Evolutionary conservation across 2,888 invertebrate species (phyloP).

Genomic region (Dicroscelio sp.): DNA sequence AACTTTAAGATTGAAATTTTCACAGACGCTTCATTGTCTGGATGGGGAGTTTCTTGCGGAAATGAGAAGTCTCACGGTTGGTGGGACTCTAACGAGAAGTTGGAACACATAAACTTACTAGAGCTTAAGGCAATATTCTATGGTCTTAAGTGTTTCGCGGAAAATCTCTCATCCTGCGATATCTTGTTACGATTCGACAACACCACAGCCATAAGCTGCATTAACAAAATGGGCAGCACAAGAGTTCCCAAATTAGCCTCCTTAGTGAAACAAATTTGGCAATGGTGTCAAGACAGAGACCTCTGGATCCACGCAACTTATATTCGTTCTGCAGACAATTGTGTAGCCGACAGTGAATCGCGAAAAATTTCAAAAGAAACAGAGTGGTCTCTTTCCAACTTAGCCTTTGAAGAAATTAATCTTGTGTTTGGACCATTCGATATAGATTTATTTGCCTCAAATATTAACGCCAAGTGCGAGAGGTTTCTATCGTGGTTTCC

Average conservation of each 20-base stretch:
- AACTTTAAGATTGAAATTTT: conserved; percentile 24
- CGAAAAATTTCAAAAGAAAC: not conserved
- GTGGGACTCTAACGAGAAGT: not conserved
- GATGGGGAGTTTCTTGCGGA: not conserved
- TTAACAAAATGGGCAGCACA: conserved; percentile 33
- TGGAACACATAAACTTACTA: not conserved
- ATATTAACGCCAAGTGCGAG: not conserved
- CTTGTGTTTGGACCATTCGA: not conserved
- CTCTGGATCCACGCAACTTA: not conserved
- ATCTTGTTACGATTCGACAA: conserved; percentile 53
- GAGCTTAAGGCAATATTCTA: not conserved
- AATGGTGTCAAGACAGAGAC: conserved; percentile 36
- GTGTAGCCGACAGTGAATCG: not conserved
- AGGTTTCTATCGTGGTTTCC: not conserved
- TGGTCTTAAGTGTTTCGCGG: not conserved
- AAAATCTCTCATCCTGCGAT: not conserved
- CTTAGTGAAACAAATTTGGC: conserved; percentile 24
- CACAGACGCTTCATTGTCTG: conserved; percentile 25
- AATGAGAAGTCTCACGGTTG: not conserved
- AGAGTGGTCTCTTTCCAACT: not conserved
- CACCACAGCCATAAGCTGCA: conserved; percentile 52
- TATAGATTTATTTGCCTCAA: no score
- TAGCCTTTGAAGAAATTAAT: not conserved
- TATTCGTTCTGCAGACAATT: not conserved
- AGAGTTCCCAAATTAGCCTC: not conserved